phyloP scores from a whole-genome alignment of 2,888 invertebrate species.

The Disparrhopalites patrizii region DNA sequence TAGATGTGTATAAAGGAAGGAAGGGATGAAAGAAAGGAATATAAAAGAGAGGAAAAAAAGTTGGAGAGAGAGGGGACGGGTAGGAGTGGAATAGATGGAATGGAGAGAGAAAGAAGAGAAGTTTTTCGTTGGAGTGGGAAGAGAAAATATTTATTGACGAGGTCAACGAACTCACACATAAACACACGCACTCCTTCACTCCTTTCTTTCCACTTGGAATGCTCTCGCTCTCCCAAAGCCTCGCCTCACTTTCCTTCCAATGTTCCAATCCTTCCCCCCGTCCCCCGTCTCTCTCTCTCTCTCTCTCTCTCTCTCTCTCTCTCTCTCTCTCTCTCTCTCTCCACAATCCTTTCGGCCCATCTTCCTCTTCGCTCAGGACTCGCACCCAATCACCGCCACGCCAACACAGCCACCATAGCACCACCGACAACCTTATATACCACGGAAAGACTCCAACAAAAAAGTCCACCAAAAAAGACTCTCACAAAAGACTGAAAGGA shows the following conservation, averaged over 20 bases:
- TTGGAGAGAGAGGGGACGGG: no score
- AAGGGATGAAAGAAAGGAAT: no score
- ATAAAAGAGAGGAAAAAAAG: no score
- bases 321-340: not conserved
- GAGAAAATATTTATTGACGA: conserved; percentile 24
- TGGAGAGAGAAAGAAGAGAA: conserved; percentile 15
- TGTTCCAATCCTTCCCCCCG: not conserved
- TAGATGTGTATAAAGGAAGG: no score
- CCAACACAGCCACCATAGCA: no score
- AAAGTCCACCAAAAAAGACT: no score
- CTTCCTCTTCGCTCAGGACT: no score
- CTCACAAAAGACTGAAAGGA: no score
- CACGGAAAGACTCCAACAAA: no score
- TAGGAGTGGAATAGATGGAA: no score
- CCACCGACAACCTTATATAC: no score
- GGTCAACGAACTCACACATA: conserved; percentile 29
- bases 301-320: not conserved
- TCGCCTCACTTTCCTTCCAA: not conserved
- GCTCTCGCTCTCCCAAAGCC: not conserved
- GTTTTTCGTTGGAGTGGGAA: conserved; percentile 10
- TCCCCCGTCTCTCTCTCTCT: not conserved
- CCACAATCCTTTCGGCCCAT: not conserved
- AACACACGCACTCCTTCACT: conserved; percentile 23
- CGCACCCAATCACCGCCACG: no score
- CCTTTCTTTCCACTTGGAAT: not conserved